Percentiles rank a stretch among this genome's conserved stretches.
These are phyloP conservation scores for Periplaneta americana DNA, from an alignment of 1,140 invertebrate species.

Conservation along the genomic window DNA sequence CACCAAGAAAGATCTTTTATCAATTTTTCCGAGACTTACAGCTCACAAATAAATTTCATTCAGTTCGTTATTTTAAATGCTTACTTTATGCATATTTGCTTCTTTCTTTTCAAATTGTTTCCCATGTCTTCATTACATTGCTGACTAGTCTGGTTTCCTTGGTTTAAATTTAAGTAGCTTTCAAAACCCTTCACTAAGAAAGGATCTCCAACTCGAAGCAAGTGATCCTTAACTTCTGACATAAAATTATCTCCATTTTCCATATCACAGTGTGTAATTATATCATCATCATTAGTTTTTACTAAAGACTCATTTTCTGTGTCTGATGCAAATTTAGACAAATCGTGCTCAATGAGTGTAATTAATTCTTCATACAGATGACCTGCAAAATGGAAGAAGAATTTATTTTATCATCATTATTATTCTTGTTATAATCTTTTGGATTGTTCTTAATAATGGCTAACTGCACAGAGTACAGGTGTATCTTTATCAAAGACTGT, in stretches of 20 bases:
- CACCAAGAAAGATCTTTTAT: too few relatives aligned
- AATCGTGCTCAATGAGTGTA: slow-evolving; percentile 29
- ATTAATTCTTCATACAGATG: slow-evolving; percentile 33
- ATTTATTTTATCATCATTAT: too few relatives aligned
- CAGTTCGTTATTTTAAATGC: not conserved
- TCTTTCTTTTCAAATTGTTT: not conserved
- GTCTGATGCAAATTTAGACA: slow-evolving; percentile 28
- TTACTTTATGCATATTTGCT: not conserved
- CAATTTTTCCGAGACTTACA: too few relatives aligned
- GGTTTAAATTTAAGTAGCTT: slow-evolving; percentile 30
- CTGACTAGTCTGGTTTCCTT: not conserved
- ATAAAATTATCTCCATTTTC: not conserved
- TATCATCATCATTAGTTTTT: slow-evolving; percentile 26
- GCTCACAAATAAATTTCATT: too few relatives aligned
- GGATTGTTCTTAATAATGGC: too few relatives aligned
- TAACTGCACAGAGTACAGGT: too few relatives aligned
- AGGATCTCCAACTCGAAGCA: slow-evolving; percentile 34
- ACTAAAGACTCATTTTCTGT: slow-evolving; percentile 17
- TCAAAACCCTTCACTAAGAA: slow-evolving; percentile 39
- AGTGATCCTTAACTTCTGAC: slow-evolving; percentile 29
- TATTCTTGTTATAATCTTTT: too few relatives aligned
- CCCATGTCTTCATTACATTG: not conserved
- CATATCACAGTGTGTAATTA: slow-evolving; percentile 5
- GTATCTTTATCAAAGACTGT: too few relatives aligned
- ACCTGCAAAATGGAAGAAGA: not conserved